These are phyloP conservation scores for Spheniscus mendiculus DNA, from an alignment of 2,113 vertebrate genomes.

Conservation along the genomic window DNA sequence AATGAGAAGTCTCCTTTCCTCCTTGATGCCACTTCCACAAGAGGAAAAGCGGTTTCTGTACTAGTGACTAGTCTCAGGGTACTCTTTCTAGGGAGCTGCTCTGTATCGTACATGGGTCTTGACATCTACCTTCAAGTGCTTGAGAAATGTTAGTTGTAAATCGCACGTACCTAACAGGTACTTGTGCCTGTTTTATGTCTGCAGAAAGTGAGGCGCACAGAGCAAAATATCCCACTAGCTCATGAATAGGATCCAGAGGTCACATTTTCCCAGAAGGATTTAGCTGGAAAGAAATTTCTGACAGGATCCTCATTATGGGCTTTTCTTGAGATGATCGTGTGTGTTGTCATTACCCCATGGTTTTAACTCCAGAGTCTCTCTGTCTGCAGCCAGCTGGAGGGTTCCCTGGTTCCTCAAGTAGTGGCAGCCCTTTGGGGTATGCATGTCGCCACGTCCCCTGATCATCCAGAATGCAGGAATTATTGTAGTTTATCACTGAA, in stretches of 20 bases:
- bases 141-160: not conserved
- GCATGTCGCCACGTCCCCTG: accelerated
- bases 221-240: not conserved
- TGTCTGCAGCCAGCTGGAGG: not conserved
- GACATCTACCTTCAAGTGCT: not conserved
- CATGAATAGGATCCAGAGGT: not conserved
- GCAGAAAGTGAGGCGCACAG: not conserved
- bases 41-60: not conserved
- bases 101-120: not conserved
- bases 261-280: not conserved
- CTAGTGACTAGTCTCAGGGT: not conserved
- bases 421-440: not conserved
- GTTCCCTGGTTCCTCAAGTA: not conserved
- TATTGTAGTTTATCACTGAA: not conserved
- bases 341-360: not conserved
- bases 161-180: not conserved
- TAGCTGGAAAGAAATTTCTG: not conserved
- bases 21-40: not conserved
- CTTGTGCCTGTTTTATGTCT: not conserved
- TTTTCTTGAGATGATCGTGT: not conserved
- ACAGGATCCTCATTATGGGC: not conserved
- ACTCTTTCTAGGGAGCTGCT: not conserved
- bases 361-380: not conserved
- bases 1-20: not conserved
- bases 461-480: accelerated